Evolutionary conservation across 2,113 vertebrate genomes (phyloP), one percentile per base, ranked within the genome.

Genomic region (Pedetes capensis): DNA sequence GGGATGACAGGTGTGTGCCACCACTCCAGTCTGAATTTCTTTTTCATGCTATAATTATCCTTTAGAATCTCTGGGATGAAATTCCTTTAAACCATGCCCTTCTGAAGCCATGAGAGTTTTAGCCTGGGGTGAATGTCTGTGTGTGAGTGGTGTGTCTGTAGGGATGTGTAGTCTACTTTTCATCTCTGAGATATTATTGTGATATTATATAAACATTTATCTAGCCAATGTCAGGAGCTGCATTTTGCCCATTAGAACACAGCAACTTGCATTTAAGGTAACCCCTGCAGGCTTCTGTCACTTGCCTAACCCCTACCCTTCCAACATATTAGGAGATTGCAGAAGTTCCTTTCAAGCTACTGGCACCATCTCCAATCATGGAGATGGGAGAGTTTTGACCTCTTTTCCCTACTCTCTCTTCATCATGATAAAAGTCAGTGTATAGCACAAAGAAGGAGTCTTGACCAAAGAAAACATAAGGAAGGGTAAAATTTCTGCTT

Each of bases 11-110:
- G n/a, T n/a, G n/a, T n/a, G n/a, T n/a, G n/a, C n/a, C n/a, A n/a
- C n/a, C n/a, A n/a, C n/a, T n/a, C n/a, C n/a, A n/a, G n/a, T n/a
- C 13, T 78, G 81, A 22, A 44, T 76, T 94, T 94, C 37, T 90
- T 23, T 89, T 75, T 90, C 8, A 49, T 59, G 39, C 71, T 91
- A 37, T 63, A 69, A 47, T 64, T 88, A 74, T 39, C 12, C 44
- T 39, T 82, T 17, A 55, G 66, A 29, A 44, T 79, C n/a, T 9
- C 27, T 87, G 22, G 3, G 7, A 75, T 5, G 29, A 94, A 71
- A 16, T 83, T 51, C n/a, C 12, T 90, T 87, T 66, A 17, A 83
- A 44, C 6, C 51, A 9, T 29, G 47, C 8, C 8, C 22, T 91
- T 39, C 71, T 89, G 9, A 16, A 94, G 25, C 11, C 63, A 29